Evolutionary conservation across 1,140 invertebrate genomes (phyloP), one percentile per base, ranked within the genome.

Genomic region (Heliconius nattereri): DNA sequence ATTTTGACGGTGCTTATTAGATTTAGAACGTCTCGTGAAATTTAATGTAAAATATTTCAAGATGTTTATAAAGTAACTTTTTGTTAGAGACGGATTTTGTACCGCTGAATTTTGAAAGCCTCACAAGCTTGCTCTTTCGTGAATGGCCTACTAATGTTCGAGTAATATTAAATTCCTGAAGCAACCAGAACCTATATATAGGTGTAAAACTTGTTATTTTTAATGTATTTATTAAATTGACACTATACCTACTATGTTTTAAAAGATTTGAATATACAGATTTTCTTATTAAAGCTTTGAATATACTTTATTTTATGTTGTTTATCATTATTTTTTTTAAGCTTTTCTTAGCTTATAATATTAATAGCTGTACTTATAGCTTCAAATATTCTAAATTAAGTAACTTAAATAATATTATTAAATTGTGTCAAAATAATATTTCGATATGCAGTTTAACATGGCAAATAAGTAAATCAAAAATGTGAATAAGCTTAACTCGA

Each of bases 1-100:
- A 71, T 70, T 35, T 76, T 75, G n/a, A 52, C 57, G 32, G 11
- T 76, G 8, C 60, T 76, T 76, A 76, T 76, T 76, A 71, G 60
- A 76, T 76, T 76, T 71, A 77, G 60, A 49, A 77, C 70, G 76
- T 45, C 76, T 32, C 16, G 7, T 72, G 76, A 52, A 76, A 76
- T 76, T 76, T 76, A 76, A 76, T 71, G 75, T 49, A 52, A 76
- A 76, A 76, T 54, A 77, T 71, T 71, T 71, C 23, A 40, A 77
- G 66, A 77, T 77, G 70, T 72, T 77, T 77, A 66, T 77, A 71
- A 77, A 72, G 66, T 77, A 71, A 77, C 70, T 77, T 77, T 76
- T 77, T 77, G 70, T 77, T 54, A 66, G 72, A 73, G 75, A 26
- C 70, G 23, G 40, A 70, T 72, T 72, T 77, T 77, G 40, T 77